Evolutionary conservation across 1,140 invertebrate genomes (phyloP), one percentile per base, ranked within the genome.

Genomic region (Neodiprion virginianus): DNA sequence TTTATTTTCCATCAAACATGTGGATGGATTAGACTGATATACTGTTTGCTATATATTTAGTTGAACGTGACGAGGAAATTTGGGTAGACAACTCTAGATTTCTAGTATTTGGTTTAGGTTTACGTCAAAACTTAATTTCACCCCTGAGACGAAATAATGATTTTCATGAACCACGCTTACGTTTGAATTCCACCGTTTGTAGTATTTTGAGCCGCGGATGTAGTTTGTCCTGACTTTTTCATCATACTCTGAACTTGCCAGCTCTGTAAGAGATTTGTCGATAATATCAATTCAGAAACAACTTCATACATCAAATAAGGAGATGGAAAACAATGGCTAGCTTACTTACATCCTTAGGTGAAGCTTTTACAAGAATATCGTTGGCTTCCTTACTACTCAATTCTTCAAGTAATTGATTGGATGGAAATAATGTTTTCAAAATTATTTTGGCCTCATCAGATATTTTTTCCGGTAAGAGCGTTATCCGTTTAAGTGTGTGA

Each of bases 291-390:
- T 17, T 40, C 28, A 40, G 2, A 40, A 40, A 40, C 28, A 40
- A 5, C 28, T 40, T 5, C 28, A 40, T 40, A 40, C 28, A 40
- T 40, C 28, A 40, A 40, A 40, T 40, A 40, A 40, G 28, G 28
- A 1, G 1, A 40, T 5, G 5, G 28, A 40, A 40, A 3, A 40
- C 28, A 11, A 17, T 49, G 23, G 12, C 28, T 40, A 69, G 53
- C 73, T 69, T 71, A 81, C 82, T 83, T 76, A 90, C 89, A 79
- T 90, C 87, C 78, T 91, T 92, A 1, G 93, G 93, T 74, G 93
- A 94, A 23, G 94, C 92, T 79, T 93, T 91, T 10, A 96, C 89
- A 70, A 96, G 87, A 78, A 96, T 94, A 80, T 95, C 93, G 85
- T 96, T 95, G 1, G 95, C 95, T 88, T 96, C 94, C 74, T 91